phyloP scores from a whole-genome alignment of 2,888 invertebrate species.

The Mallateleia sp. region DNA sequence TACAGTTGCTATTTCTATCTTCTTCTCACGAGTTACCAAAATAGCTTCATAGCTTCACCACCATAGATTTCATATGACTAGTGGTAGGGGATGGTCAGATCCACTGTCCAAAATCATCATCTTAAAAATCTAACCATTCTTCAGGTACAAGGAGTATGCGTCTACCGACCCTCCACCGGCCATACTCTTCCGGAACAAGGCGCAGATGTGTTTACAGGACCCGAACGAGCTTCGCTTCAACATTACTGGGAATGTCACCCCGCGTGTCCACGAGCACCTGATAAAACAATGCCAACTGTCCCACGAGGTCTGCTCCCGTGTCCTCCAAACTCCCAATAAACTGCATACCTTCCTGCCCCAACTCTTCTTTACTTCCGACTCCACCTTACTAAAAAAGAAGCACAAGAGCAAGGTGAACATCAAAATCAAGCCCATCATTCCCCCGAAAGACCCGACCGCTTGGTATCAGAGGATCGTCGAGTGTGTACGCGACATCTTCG shows the following conservation, averaged over 20 bases:
- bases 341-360: conserved; percentile 82
- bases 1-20: too few species aligned
- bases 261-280: conserved; percentile 80
- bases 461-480: conserved; percentile 86
- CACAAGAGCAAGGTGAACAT: too few species aligned
- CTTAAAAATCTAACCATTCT: too few species aligned
- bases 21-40: too few species aligned
- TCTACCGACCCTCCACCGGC: conserved; percentile 71
- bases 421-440: neutral
- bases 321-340: neutral
- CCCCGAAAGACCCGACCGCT: conserved; percentile 27
- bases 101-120: too few species aligned
- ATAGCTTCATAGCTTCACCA: too few species aligned
- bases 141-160: conserved; percentile 56
- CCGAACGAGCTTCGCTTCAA: conserved; percentile 92
- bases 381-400: neutral
- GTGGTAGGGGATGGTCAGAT: too few species aligned
- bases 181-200: conserved; percentile 4
- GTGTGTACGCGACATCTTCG: conserved; percentile 86
- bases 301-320: conserved; percentile 81
- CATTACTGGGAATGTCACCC: conserved; percentile 89
- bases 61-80: too few species aligned
- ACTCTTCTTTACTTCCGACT: conserved; percentile 77
- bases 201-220: conserved; percentile 91
- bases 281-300: conserved; percentile 85